Conservation (phyloP, 2,888 invertebrate genomes). For the Drosophila mercatorum region DNA sequence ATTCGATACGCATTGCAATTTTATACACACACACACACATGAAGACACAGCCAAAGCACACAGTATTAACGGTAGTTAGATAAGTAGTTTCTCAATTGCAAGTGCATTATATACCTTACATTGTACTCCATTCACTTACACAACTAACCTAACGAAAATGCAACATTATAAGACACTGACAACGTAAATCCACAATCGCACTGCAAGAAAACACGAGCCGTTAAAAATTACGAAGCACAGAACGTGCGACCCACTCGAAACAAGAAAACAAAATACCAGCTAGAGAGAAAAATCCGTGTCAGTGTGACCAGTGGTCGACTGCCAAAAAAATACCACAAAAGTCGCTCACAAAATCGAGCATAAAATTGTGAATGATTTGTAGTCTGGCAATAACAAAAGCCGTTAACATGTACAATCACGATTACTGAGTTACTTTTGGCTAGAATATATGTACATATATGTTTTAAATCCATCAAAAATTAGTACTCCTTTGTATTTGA, state of each 20-base stretch:
- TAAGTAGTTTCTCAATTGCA: conserved; percentile 6
- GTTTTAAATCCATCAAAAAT: neutral
- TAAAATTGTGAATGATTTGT: neutral
- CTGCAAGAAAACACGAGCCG: conserved; percentile 28
- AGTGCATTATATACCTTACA: neutral
- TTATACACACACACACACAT: conserved; percentile 30
- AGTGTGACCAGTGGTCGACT: conserved; percentile 32
- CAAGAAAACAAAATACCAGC: conserved; percentile 45
- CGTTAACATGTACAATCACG: neutral
- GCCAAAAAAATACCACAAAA: conserved; percentile 15
- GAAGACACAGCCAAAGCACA: conserved; percentile 8
- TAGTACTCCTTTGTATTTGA: conserved; percentile 4
- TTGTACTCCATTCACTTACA: neutral
- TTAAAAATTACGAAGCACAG: conserved; percentile 6
- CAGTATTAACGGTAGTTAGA: conserved; percentile 19
- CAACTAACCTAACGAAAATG: neutral
- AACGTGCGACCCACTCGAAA: conserved; percentile 2
- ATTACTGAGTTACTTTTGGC: conserved; percentile 1
- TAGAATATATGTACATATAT: neutral
- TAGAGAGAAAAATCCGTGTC: neutral
- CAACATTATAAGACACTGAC: conserved; percentile 5
- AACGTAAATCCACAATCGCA: conserved; percentile 23
- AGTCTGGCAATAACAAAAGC: neutral
- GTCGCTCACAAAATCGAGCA: neutral
- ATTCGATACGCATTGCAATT: conserved; percentile 69